Percentiles rank a stretch among this genome's conserved stretches.
Evolutionary conservation across 64 coral and sea anemone species (phyloP).

Genomic region (Orbicella faveolata): DNA sequence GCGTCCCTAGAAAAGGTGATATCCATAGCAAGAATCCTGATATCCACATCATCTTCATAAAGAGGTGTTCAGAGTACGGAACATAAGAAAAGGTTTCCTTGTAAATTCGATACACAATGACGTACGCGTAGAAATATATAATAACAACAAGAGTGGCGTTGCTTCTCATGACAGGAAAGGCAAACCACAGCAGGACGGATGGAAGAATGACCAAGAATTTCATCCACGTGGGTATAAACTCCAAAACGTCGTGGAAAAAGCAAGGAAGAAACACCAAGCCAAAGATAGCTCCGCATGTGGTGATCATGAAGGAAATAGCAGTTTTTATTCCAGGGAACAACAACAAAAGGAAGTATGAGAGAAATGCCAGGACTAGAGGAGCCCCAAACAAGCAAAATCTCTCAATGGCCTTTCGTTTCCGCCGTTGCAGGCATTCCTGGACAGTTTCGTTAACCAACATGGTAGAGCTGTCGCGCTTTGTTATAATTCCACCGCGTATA

Average conservation of each 20-base stretch:
- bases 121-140: conserved; percentile 38
- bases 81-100: background rate
- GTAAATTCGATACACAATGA: conserved; percentile 35
- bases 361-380: background rate
- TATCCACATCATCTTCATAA: conserved; percentile 16
- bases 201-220: conserved; percentile 12
- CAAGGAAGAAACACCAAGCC: conserved; percentile 11
- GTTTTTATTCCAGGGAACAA: background rate
- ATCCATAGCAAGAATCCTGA: conserved; percentile 33
- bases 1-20: conserved; percentile 13
- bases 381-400: background rate
- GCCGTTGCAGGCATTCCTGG: background rate
- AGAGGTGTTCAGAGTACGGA: background rate
- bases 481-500: background rate
- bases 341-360: background rate
- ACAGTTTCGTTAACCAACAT: background rate
- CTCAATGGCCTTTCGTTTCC: background rate
- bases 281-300: background rate
- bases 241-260: conserved; percentile 3
- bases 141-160: conserved; percentile 25
- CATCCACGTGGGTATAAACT: background rate
- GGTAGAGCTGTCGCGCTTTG: background rate
- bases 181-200: conserved; percentile 37
- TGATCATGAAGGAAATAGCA: background rate
- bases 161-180: conserved; percentile 33